Evolutionary conservation across 2,888 invertebrate species (phyloP), one percentile per base, ranked within the genome.

Genomic region (Oxycera nigricornis): DNA sequence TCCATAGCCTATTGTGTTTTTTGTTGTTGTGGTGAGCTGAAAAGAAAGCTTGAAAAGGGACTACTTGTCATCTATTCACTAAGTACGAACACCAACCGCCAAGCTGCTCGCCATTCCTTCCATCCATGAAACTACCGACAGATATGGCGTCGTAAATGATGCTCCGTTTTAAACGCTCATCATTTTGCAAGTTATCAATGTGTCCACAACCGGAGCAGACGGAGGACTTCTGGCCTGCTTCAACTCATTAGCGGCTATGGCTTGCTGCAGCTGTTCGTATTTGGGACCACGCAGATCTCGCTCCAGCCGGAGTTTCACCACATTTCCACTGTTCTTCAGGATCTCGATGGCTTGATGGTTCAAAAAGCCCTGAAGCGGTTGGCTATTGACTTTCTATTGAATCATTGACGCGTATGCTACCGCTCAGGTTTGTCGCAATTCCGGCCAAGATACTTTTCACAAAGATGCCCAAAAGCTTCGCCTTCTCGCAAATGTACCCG

Each of bases 281-380:
- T 95, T 95, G 14, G 95, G 94, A 1, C 96, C 96, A 79, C 95
- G 92, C 50, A 95, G 88, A 84, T 95, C 97, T 83, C 96, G 90
- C 82, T 97, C 96, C 78, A 98, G 86, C 79, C 95, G 93, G 14
- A 99, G 87, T 61, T 92, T 91, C 39, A 98, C 98, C 46, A 92
- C 89, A 81, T 92, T 93, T 1, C 97, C 97, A 76, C 98, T 97
- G 83, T 95, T 96, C 79, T 97, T 91, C 73, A 99, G 88, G 61
- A 98, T 94, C 84, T 98, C 97, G 0, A 99, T 98, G 0, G 98
- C 98, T 81, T 98, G 94, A 82, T 97, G 96, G 87, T 99, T 99
- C 73, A 95, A 95, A 85, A 95, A 96, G 78, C 98, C 97, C 83
- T 97, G 96, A 76, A 98, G 88, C 22, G 95, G 93, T 79, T 92